Conservation (phyloP, 2,797 vertebrate genomes). For the Brachyrhaphis roseni region DNA sequence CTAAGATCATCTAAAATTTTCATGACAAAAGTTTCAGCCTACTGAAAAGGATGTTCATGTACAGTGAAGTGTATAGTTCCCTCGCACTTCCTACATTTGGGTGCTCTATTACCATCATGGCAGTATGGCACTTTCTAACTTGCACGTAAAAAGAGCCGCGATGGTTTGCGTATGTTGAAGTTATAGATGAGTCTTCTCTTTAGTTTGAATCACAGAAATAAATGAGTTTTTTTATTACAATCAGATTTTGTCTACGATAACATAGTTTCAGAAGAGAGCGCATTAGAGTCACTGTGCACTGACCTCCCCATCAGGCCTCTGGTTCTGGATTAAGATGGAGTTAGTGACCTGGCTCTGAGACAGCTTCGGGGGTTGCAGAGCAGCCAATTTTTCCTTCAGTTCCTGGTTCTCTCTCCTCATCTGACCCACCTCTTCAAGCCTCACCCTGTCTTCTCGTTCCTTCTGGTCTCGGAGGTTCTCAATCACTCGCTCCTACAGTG, state of each 20-base stretch:
- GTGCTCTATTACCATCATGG: too few relatives aligned
- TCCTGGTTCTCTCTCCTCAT: constrained; percentile 95
- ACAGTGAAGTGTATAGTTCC: background rate
- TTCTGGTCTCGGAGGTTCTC: constrained; percentile 93
- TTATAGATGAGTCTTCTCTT: background rate
- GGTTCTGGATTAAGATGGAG: constrained; percentile 43
- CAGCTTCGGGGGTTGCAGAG: constrained; percentile 84
- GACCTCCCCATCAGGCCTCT: constrained; percentile 88
- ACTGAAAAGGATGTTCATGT: background rate
- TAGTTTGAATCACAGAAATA: background rate
- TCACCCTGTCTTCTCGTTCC: constrained; percentile 90
- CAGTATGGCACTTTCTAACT: too few relatives aligned
- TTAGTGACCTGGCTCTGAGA: constrained; percentile 52
- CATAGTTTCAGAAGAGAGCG: background rate
- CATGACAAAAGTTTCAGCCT: background rate
- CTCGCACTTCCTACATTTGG: background rate
- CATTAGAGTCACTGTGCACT: constrained; percentile 57
- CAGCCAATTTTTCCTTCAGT: constrained; percentile 90
- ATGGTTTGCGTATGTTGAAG: background rate
- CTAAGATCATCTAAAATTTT: background rate
- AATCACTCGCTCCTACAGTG: constrained; percentile 91
- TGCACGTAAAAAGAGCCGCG: too few relatives aligned
- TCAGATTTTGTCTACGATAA: background rate
- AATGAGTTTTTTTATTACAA: background rate
- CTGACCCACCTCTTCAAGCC: constrained; percentile 89